These are phyloP conservation scores for Gobiocypris rarus DNA, from an alignment of 2,113 vertebrate genomes.

Conservation along the genomic window DNA sequence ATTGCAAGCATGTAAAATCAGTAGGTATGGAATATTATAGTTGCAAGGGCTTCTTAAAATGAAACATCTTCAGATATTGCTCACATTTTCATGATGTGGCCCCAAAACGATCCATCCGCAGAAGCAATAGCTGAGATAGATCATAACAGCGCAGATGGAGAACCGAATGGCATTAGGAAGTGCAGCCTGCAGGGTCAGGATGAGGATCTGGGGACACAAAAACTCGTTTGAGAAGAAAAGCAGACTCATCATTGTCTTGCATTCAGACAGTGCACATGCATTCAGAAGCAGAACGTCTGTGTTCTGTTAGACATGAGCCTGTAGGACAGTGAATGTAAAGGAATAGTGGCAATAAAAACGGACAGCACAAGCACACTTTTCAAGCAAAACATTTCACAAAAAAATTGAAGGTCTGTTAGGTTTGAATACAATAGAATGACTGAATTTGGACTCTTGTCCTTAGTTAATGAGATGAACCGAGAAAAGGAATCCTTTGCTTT, in stretches of 20 bases:
- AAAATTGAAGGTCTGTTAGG: no score
- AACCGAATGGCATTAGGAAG: slow-evolving; percentile 90
- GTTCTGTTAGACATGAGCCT: no score
- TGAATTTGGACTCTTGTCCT: no score
- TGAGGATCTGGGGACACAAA: slow-evolving; percentile 65
- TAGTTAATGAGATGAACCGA: no score
- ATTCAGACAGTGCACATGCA: no score
- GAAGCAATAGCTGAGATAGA: slow-evolving; percentile 96
- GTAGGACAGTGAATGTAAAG: no score
- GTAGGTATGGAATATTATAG: background rate
- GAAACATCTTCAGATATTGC: background rate
- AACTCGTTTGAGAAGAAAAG: background rate
- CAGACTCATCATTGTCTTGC: background rate
- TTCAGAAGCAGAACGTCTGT: background rate
- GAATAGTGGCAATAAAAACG: no score
- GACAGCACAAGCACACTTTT: no score
- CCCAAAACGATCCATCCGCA: slow-evolving; percentile 97
- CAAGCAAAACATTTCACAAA: no score
- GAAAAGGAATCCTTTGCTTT: no score
- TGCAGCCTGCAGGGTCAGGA: slow-evolving; percentile 84
- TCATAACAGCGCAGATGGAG: slow-evolving; percentile 92
- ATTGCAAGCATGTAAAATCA: background rate
- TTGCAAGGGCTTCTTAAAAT: background rate
- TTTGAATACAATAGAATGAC: no score
- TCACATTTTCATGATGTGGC: slow-evolving; percentile 92